Evolutionary conservation across 2,113 vertebrate species (phyloP).

Genomic region (Misgurnus mizolepis): DNA sequence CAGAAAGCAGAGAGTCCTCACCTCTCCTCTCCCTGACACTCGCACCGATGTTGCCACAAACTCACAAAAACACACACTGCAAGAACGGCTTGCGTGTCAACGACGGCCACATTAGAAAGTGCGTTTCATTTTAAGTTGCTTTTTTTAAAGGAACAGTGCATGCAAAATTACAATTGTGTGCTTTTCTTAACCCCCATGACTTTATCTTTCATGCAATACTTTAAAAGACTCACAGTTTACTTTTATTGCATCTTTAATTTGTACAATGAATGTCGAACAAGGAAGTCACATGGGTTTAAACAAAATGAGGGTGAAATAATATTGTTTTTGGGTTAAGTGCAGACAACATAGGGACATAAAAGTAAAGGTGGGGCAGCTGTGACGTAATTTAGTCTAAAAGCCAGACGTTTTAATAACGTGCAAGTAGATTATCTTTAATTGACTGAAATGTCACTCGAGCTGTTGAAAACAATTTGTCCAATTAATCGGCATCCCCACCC

Average conservation of each 20-base stretch:
- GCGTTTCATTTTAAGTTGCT: too few species aligned
- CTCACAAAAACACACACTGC: neutral
- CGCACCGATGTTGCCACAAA: slow-evolving; percentile 24
- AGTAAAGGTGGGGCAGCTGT: too few species aligned
- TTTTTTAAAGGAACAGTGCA: neutral
- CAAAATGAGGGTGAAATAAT: too few species aligned
- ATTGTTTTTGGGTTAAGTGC: too few species aligned
- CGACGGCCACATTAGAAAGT: neutral
- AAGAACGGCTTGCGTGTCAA: slow-evolving; percentile 21
- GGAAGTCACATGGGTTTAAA: too few species aligned
- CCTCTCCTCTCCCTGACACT: slow-evolving; percentile 38
- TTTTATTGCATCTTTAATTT: too few species aligned
- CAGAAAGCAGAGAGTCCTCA: slow-evolving; percentile 25
- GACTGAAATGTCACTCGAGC: slow-evolving; percentile 1
- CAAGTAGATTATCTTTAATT: neutral
- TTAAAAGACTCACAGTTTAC: too few species aligned
- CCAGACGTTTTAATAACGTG: neutral
- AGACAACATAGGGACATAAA: too few species aligned
- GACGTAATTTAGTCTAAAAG: neutral
- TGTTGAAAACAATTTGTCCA: slow-evolving; percentile 34
- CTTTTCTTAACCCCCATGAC: too few species aligned
- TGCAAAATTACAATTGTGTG: neutral
- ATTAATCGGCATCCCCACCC: slow-evolving; percentile 15
- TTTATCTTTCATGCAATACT: too few species aligned
- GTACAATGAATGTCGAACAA: too few species aligned